Conservation (phyloP, 1,140 invertebrate species). For the Drosophila bifasciata region DNA sequence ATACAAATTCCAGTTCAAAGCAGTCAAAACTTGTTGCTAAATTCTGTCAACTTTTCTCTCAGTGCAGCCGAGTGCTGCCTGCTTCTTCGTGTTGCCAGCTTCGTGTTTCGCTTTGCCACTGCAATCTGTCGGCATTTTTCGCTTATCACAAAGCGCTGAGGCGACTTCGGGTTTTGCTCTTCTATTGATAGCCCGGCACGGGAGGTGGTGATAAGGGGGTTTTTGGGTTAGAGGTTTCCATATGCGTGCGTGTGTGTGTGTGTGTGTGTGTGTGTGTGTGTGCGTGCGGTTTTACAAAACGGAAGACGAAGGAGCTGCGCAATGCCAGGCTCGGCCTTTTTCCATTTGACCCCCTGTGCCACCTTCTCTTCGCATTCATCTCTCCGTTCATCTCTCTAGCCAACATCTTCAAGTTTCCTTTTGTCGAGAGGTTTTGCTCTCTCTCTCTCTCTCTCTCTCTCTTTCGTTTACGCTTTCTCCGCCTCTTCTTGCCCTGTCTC, state of each 20-base stretch:
- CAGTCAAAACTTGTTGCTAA: background rate
- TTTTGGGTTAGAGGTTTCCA: conserved; percentile 39
- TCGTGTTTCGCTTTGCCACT: conserved; percentile 45
- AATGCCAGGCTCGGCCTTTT: conserved; percentile 57
- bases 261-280: conserved; percentile 32
- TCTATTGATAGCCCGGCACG: conserved; percentile 61
- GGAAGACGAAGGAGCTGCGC: conserved; percentile 56
- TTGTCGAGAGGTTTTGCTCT: too few species aligned
- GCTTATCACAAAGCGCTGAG: conserved; percentile 40
- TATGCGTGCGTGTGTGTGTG: conserved; percentile 8
- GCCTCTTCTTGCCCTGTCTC: conserved; percentile 20
- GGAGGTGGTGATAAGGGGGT: conserved; percentile 29
- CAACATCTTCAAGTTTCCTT: conserved; percentile 23
- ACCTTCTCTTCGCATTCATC: conserved; percentile 26
- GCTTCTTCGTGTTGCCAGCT: conserved; percentile 30
- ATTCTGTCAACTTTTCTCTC: background rate
- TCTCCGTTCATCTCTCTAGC: conserved; percentile 32
- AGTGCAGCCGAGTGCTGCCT: conserved; percentile 64
- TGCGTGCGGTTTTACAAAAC: conserved; percentile 76
- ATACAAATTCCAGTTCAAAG: too few species aligned
- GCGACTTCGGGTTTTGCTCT: conserved; percentile 27
- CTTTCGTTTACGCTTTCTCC: background rate
- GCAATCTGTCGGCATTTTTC: conserved; percentile 56
- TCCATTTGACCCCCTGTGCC: conserved; percentile 77
- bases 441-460: background rate